phyloP scores from a whole-genome alignment of 2,888 invertebrate species.

The Polietes domitor region DNA sequence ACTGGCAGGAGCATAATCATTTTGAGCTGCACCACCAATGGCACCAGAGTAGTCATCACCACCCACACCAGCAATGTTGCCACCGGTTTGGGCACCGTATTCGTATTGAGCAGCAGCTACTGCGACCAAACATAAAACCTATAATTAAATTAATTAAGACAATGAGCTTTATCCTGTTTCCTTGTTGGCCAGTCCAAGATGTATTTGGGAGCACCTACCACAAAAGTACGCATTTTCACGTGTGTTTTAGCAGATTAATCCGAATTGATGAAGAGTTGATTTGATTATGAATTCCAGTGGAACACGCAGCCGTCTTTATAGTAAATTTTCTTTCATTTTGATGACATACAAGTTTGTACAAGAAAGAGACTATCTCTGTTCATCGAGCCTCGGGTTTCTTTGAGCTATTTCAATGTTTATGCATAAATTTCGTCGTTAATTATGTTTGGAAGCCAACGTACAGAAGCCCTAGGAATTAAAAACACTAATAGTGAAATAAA shows the following conservation, averaged over 20 bases:
- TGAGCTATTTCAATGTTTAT: not conserved
- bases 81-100: constrained; percentile 67
- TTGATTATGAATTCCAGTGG: constrained; percentile 64
- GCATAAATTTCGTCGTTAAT: constrained; percentile 30
- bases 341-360: not conserved
- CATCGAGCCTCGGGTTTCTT: constrained; percentile 4
- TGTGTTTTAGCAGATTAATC: constrained; percentile 64
- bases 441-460: not conserved
- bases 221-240: constrained; percentile 67
- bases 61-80: not conserved
- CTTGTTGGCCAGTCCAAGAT: not conserved
- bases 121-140: constrained; percentile 73
- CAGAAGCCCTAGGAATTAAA: constrained; percentile 17
- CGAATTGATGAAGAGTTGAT: constrained; percentile 67
- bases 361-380: not conserved
- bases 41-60: constrained; percentile 1
- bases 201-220: constrained; percentile 51
- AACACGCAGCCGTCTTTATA: constrained; percentile 64
- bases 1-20: constrained; percentile 59
- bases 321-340: constrained; percentile 32
- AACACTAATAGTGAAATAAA: not conserved
- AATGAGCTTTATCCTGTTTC: constrained; percentile 24
- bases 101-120: constrained; percentile 73
- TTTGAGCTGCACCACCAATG: constrained; percentile 12
- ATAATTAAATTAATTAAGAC: constrained; percentile 28